Base-by-base conservation (phyloP, 2,113 vertebrate species). In the Camelus bactrianus region DNA sequence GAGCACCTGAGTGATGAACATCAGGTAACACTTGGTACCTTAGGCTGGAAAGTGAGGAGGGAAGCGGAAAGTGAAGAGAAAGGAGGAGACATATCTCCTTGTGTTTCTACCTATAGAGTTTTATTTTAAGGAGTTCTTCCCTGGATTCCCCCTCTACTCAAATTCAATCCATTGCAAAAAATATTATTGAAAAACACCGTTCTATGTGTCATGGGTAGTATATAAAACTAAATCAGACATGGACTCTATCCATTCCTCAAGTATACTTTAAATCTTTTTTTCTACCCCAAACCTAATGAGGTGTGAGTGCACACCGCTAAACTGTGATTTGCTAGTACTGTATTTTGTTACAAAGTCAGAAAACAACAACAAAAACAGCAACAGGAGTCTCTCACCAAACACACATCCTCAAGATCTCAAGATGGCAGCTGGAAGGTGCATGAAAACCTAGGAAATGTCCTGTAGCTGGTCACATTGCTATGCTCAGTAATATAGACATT, bases 401-500 rank as follows among this genome's bases (percentile, higher is more conserved):
- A 97, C 82, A 83, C 85, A 90, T 82, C 92, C 82, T 96, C 46
- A 79, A 64, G 91, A 91, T 89, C 73, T 94, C 52, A 94, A 83
- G 50, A 87, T 84, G 93, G 87, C 58, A 93, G 69, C 38, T 79
- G 86, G 86, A 93, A 91, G n/a, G 9, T 46, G 24, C 35, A 89
- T 70, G 22, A 46, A 30, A 32, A 14, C 58, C 48, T 69, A n/a
- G 15, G 7, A 56, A 62, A 52, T 35, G 2, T 15, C 52, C 35
- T 17, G 20, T 42, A 35, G 35, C 3, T 77, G 11, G 17, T 56
- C 38, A 38, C 11, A 24, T 8, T 30, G 13, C 48, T 73, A 50
- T 15, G 13, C 6, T 38, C 14, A 11, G 52, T 60, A 73, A 81
- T 28, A 35, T 0, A 56, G 65, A 88, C 15, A 15, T 65, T 30